A percentile compares a stretch with the other conserved stretches of the same genome.
Evolutionary conservation across 2,888 invertebrate genomes (phyloP).

Genomic region (Scelioninae gen. 2): DNA sequence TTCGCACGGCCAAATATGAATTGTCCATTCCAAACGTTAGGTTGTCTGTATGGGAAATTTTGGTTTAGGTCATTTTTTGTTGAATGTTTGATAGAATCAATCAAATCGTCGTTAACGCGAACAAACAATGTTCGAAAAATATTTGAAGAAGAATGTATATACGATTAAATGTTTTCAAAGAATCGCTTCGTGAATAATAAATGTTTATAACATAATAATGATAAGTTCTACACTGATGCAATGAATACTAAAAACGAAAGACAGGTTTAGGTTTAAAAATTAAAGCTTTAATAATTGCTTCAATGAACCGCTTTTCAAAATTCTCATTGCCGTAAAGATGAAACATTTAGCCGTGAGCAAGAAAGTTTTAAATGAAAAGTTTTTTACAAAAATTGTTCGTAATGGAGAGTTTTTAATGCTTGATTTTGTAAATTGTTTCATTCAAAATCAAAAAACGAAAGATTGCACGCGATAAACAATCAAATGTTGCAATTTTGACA

Average conservation of each 20-base stretch:
- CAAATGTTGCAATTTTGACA: background rate
- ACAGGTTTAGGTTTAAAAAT: constrained; percentile 31
- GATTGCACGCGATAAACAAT: background rate
- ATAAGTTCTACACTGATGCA: background rate
- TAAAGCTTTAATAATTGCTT: constrained; percentile 33
- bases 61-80: too few relatives aligned
- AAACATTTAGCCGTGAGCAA: constrained; percentile 43
- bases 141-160: too few relatives aligned
- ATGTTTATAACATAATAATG: too few relatives aligned
- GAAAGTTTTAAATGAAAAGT: constrained; percentile 24
- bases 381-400: constrained; percentile 19
- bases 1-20: too few relatives aligned
- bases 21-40: too few relatives aligned
- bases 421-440: constrained; percentile 22
- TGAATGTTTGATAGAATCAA: too few relatives aligned
- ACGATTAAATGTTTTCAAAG: too few relatives aligned
- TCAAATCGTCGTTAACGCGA: too few relatives aligned
- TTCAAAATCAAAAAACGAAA: background rate
- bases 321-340: constrained; percentile 22
- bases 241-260: constrained; percentile 21
- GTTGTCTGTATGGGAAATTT: too few relatives aligned
- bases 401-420: constrained; percentile 19
- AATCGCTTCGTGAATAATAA: too few relatives aligned
- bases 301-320: constrained; percentile 33
- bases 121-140: too few relatives aligned